Base-by-base conservation (phyloP, 2,113 vertebrate genomes). In the Cebus imitator region DNA sequence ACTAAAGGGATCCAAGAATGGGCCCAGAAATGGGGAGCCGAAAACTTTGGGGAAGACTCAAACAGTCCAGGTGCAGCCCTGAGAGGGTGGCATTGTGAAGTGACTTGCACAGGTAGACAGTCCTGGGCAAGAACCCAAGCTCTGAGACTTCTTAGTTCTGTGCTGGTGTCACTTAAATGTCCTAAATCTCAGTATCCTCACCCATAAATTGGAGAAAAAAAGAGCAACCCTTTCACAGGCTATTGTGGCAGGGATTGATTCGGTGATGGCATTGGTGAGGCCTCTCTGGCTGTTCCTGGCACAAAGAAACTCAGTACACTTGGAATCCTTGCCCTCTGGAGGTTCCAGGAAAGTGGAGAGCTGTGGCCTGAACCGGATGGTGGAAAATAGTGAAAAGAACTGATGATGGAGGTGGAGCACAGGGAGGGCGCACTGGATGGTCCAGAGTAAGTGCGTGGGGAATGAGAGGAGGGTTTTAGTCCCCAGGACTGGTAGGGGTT, bases 261-360 rank as follows among this genome's bases (percentile, higher is more conserved):
- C 58, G 70, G 45, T 27, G n/a, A 48, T 0, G 0, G 8, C 14
- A 6, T 4, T 66, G 72, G 12, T 2, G 6, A 37, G 16, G 5
- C 8, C 8, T 48, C 30, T 78, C 16, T 30, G 35, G 45, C 18
- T 89, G 23, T 17, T 70, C 30, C 43, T 8, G 18, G 58, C 10
- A 89, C 35, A 25, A 8, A 21, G n/a, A n/a, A 55, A 25, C 40
- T 70, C 12, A 13, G 20, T 10, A 37, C 66, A 68, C 4, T 20
- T 37, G 37, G 1, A 14, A 25, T 16, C 50, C 11, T 20, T 7
- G 8, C 9, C 18, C 80, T 70, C 20, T 30, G 40, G 17, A 78
- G 32, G 1, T 30, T 84, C 50, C 43, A 43, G 25, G 91, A 32
- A 52, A 20, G 1, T 4, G 6, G 11, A 27, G 58, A 30, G 35